These are phyloP conservation scores for Pseudomyrmex concolor DNA, from an alignment of 1,140 invertebrate species.

Conservation along the genomic window DNA sequence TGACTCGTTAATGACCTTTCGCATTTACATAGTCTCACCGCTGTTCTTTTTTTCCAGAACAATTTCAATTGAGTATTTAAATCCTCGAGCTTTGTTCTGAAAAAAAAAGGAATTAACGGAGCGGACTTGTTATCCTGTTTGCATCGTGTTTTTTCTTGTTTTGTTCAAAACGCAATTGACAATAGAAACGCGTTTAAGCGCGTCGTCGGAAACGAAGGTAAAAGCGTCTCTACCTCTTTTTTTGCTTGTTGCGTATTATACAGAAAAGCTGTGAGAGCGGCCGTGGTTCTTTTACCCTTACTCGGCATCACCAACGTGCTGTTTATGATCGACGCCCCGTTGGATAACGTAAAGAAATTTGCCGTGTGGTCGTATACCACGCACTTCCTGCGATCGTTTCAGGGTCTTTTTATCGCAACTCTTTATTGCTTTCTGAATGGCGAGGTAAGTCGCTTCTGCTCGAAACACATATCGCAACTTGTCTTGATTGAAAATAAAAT, in stretches of 20 bases:
- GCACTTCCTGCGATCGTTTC: conserved; percentile 93
- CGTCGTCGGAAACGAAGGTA: background rate
- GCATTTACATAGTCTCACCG: background rate
- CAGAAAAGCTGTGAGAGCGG: conserved; percentile 91
- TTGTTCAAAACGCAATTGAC: background rate
- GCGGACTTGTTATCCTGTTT: background rate
- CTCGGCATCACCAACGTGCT: conserved; percentile 92
- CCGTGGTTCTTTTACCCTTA: conserved; percentile 92
- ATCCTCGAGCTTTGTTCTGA: background rate
- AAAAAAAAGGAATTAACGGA: background rate
- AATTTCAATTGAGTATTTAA: background rate
- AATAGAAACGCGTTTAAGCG: background rate
- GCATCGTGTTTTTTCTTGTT: background rate
- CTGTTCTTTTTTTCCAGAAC: background rate
- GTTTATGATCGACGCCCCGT: conserved; percentile 89
- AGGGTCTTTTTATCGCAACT: conserved; percentile 93
- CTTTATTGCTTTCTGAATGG: conserved; percentile 95
- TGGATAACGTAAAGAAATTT: conserved; percentile 89
- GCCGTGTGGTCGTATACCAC: conserved; percentile 92
- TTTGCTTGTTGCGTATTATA: conserved; percentile 74
- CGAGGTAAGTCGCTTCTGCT: conserved; percentile 87
- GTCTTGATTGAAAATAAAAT: no score
- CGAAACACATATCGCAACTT: no score
- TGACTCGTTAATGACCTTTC: background rate
- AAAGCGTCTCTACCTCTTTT: background rate